phyloP scores from a whole-genome alignment of 2,888 invertebrate species.

The Sturmia bella region DNA sequence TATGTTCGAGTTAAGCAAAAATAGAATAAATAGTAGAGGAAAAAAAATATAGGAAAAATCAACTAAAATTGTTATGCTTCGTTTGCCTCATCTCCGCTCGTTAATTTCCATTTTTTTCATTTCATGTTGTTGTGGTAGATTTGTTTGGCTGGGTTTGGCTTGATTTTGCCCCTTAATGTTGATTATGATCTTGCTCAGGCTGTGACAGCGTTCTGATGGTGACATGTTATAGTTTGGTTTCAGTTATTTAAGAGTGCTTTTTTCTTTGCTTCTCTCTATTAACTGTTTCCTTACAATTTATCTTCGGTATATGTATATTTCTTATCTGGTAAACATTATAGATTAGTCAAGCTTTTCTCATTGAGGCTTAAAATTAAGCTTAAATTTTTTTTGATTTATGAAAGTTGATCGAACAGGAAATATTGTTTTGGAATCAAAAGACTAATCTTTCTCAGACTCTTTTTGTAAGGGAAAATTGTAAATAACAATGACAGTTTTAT shows the following conservation, averaged over 20 bases:
- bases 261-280: no score
- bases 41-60: constrained; percentile 18
- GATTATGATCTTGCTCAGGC: constrained; percentile 52
- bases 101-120: constrained; percentile 38
- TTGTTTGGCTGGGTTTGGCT: constrained; percentile 36
- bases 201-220: constrained; percentile 55
- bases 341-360: constrained; percentile 51
- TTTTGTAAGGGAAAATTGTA: no score
- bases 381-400: neutral
- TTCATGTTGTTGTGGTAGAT: constrained; percentile 40
- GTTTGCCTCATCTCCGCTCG: constrained; percentile 59
- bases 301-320: constrained; percentile 8
- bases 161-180: constrained; percentile 43
- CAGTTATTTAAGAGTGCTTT: constrained; percentile 27
- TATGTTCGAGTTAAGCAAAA: constrained; percentile 49
- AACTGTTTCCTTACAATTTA: constrained; percentile 36
- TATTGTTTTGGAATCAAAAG: neutral
- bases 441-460: no score
- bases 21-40: constrained; percentile 5
- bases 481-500: no score
- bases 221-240: constrained; percentile 59
- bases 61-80: constrained; percentile 58
- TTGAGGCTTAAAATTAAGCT: constrained; percentile 23
- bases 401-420: constrained; percentile 6
- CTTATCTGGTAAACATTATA: constrained; percentile 34